These are phyloP conservation scores for Drosophila multiciliata DNA, from an alignment of 2,888 invertebrate genomes.

Conservation along the genomic window DNA sequence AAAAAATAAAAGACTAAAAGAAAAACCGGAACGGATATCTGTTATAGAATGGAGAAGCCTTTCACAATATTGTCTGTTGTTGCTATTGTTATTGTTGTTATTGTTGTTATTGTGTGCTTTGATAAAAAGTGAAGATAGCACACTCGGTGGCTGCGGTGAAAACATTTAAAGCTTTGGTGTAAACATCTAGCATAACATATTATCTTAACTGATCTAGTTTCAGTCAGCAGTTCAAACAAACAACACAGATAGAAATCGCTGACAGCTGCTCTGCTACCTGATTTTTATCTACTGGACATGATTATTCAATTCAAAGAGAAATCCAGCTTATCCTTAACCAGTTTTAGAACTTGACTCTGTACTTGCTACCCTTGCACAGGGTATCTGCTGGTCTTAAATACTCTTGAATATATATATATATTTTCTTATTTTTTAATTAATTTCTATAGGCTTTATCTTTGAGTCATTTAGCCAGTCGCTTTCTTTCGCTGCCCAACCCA, in stretches of 20 bases:
- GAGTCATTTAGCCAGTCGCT: not conserved
- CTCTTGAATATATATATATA: slow-evolving; percentile 24
- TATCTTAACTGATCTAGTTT: slow-evolving; percentile 62
- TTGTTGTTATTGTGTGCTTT: slow-evolving; percentile 13
- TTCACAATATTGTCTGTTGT: slow-evolving; percentile 46
- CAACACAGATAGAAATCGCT: slow-evolving; percentile 51
- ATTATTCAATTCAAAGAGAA: slow-evolving; percentile 25
- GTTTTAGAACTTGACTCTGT: not conserved
- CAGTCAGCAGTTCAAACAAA: slow-evolving; percentile 50
- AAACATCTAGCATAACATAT: slow-evolving; percentile 48
- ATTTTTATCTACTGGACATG: slow-evolving; percentile 14
- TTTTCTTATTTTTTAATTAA: not conserved
- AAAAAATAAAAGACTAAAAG: not conserved
- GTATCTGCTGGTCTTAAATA: not conserved
- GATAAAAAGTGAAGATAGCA: slow-evolving; percentile 41
- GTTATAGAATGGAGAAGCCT: slow-evolving; percentile 27
- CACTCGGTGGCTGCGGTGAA: slow-evolving; percentile 31
- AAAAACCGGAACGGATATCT: slow-evolving; percentile 12
- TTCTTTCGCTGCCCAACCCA: slow-evolving; percentile 58
- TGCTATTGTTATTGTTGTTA: slow-evolving; percentile 9
- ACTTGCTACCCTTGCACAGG: not conserved
- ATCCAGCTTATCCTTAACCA: slow-evolving; percentile 7
- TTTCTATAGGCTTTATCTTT: not conserved
- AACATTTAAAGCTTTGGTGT: slow-evolving; percentile 59
- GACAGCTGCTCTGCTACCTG: slow-evolving; percentile 37